Percentiles rank a stretch among this genome's conserved stretches.
phyloP scores from a whole-genome alignment of 2,888 invertebrate species.

The Hemithea aestivaria region DNA sequence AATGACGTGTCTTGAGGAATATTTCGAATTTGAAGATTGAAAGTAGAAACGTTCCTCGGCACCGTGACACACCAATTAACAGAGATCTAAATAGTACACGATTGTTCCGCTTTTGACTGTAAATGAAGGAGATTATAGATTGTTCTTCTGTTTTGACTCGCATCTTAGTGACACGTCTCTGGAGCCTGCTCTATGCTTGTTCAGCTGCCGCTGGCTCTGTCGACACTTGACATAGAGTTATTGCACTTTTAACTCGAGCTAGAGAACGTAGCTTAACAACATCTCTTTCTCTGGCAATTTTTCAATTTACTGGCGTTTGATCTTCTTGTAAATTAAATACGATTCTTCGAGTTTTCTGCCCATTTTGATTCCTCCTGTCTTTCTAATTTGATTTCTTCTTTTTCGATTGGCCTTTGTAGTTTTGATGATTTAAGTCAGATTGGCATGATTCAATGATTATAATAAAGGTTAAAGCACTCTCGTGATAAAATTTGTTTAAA shows the following conservation, averaged over 20 bases:
- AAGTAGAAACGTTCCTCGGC: conserved; percentile 63
- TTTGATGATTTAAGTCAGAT: conserved; percentile 32
- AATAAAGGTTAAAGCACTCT: conserved; percentile 49
- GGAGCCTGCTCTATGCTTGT: conserved; percentile 52
- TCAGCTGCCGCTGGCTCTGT: conserved; percentile 49
- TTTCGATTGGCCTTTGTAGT: conserved; percentile 39
- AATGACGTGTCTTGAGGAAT: conserved; percentile 55
- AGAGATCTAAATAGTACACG: conserved; percentile 60
- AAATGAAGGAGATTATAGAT: conserved; percentile 52
- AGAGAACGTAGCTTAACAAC: conserved; percentile 38
- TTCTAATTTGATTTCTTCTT: conserved; percentile 34
- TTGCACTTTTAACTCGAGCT: conserved; percentile 59
- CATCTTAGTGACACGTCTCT: conserved; percentile 56
- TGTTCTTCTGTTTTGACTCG: conserved; percentile 53
- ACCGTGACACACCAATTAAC: conserved; percentile 52
- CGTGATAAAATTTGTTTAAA: conserved; percentile 35
- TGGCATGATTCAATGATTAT: conserved; percentile 43
- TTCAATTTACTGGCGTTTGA: conserved; percentile 39
- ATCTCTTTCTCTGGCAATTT: conserved; percentile 38
- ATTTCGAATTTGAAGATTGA: conserved; percentile 35
- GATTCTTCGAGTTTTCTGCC: conserved; percentile 33
- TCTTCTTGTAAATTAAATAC: conserved; percentile 72
- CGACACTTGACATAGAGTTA: conserved; percentile 56
- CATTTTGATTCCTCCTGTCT: conserved; percentile 30
- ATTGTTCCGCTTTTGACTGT: conserved; percentile 55